Evolutionary conservation across 2,888 invertebrate species (phyloP).

Genomic region (Heliconius ethilla): DNA sequence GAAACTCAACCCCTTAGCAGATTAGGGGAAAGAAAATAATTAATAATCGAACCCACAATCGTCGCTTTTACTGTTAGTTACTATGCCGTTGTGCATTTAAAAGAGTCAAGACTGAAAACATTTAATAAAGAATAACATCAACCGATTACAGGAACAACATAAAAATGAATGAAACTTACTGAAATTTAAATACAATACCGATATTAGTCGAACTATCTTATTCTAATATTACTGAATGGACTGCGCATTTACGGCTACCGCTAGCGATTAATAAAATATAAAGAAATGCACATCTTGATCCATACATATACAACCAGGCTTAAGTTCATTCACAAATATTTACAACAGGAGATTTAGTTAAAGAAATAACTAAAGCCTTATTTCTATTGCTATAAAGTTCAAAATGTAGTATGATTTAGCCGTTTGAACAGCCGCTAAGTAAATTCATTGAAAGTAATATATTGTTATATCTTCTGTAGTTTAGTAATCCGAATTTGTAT

Average conservation of each 20-base stretch:
- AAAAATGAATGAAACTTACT: slow-evolving; percentile 1
- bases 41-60: background rate
- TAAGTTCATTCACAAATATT: slow-evolving; percentile 71
- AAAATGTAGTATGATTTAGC: slow-evolving; percentile 42
- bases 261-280: slow-evolving; percentile 35
- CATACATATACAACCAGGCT: slow-evolving; percentile 37
- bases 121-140: background rate
- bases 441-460: slow-evolving; percentile 55
- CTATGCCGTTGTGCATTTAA: background rate
- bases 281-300: slow-evolving; percentile 34
- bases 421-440: slow-evolving; percentile 48
- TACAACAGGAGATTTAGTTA: slow-evolving; percentile 64
- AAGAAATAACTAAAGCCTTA: slow-evolving; percentile 22
- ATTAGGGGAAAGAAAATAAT: too few species aligned
- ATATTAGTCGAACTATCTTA: background rate
- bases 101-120: background rate
- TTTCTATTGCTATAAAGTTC: background rate
- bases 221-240: slow-evolving; percentile 20
- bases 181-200: slow-evolving; percentile 18
- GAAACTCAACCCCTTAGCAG: background rate
- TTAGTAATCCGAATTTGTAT: slow-evolving; percentile 42
- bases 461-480: slow-evolving; percentile 44
- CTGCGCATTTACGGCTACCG: slow-evolving; percentile 26
- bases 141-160: background rate
- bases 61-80: background rate